Percentiles rank a stretch among this genome's conserved stretches.
phyloP scores from a whole-genome alignment of 2,113 vertebrate genomes.

The Irena cyanogastra region DNA sequence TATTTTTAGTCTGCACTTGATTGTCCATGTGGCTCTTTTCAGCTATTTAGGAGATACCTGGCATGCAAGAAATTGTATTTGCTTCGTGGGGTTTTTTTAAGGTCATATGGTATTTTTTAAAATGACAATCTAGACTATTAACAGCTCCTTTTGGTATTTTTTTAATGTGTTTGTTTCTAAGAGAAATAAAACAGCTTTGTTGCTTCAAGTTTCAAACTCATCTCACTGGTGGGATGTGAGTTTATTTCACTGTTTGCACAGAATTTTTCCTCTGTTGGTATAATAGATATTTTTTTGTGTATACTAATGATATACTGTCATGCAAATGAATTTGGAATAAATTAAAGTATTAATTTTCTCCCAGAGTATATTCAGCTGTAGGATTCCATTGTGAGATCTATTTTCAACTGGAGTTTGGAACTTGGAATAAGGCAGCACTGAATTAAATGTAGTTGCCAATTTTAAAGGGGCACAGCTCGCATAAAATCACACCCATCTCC shows the following conservation, averaged over 20 bases:
- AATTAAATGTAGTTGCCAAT: slow-evolving; percentile 18
- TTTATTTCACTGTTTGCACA: not conserved
- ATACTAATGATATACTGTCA: slow-evolving; percentile 3
- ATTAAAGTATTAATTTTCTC: slow-evolving; percentile 28
- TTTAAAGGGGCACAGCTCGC: slow-evolving; percentile 28
- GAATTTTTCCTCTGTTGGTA: not conserved
- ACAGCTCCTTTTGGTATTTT: not conserved
- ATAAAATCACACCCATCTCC: slow-evolving; percentile 32
- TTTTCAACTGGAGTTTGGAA: slow-evolving; percentile 26
- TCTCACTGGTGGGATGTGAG: not conserved
- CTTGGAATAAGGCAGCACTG: slow-evolving; percentile 1
- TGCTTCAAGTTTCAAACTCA: not conserved
- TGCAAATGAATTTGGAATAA: slow-evolving; percentile 42
- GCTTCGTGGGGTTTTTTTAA: rapidly evolving
- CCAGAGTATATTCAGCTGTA: slow-evolving; percentile 40
- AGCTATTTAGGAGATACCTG: not conserved
- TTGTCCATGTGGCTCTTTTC: not conserved
- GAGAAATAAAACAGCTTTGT: not conserved
- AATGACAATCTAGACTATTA: not conserved
- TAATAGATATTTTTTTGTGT: not conserved
- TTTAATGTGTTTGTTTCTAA: not conserved
- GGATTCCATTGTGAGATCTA: slow-evolving; percentile 21
- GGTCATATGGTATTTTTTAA: not conserved
- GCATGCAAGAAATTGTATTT: not conserved
- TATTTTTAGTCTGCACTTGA: not conserved